Conservation (phyloP, 35 echinoderm and acorn worm genomes). For the Nesometra sesokonis region DNA sequence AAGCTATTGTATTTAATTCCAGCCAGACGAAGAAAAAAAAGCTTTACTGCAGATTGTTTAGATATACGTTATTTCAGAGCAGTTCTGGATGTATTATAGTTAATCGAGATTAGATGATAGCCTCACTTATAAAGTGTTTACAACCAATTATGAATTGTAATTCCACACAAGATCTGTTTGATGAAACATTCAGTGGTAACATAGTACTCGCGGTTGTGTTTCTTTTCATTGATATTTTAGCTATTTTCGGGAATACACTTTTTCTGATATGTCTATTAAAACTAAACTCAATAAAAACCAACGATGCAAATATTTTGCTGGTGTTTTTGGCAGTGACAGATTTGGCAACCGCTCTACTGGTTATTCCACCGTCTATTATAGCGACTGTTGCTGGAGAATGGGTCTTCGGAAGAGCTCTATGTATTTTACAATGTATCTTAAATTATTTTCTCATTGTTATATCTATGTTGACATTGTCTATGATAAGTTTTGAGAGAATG, state of each 20-base stretch:
- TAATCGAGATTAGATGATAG: not conserved
- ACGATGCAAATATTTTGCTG: conserved; percentile 2
- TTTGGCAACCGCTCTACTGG: conserved; percentile 10
- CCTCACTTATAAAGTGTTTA: too few relatives aligned
- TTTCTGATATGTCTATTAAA: conserved; percentile 7
- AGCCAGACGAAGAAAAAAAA: too few relatives aligned
- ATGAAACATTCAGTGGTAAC: not conserved
- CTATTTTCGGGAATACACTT: conserved; percentile 21
- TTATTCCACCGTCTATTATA: conserved; percentile 15
- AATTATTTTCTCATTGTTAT: conserved; percentile 39
- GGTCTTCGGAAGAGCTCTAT: conserved; percentile 3
- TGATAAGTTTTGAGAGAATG: conserved; percentile 24
- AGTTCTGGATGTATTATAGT: too few relatives aligned
- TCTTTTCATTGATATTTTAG: conserved; percentile 9
- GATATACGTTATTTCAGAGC: too few relatives aligned
- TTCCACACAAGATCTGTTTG: not conserved
- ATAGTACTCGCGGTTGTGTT: not conserved
- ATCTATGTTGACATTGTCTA: conserved; percentile 35
- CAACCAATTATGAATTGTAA: conserved; percentile 4
- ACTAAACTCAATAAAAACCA: not conserved
- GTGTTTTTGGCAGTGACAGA: conserved; percentile 35
- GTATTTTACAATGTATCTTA: conserved; percentile 27
- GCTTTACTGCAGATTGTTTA: too few relatives aligned
- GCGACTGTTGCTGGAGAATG: not conserved
- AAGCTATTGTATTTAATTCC: too few relatives aligned